A percentile compares a stretch with the other conserved stretches of the same genome.
phyloP scores from a whole-genome alignment of 2,888 invertebrate species.

The Gibbula magus region DNA sequence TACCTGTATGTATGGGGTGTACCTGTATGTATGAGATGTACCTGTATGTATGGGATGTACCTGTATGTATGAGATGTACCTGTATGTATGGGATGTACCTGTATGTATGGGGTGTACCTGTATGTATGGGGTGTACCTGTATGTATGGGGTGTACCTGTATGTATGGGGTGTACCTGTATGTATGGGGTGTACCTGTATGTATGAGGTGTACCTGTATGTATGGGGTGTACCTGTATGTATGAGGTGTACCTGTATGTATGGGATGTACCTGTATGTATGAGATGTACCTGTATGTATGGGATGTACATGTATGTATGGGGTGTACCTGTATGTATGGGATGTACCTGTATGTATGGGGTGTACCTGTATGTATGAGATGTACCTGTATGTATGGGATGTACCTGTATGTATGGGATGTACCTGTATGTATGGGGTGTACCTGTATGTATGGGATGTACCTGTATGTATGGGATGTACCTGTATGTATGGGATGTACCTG shows the following conservation, averaged over 20 bases:
- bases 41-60: conserved; percentile 90
- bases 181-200: conserved; percentile 80
- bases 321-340: too few species aligned
- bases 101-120: conserved; percentile 86
- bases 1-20: conserved; percentile 48
- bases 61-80: conserved; percentile 76
- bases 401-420: conserved; percentile 62
- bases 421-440: too few species aligned
- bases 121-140: conserved; percentile 79
- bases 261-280: too few species aligned
- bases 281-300: conserved; percentile 79
- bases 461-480: conserved; percentile 76
- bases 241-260: conserved; percentile 82
- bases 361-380: conserved; percentile 87
- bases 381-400: conserved; percentile 93
- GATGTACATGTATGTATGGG: conserved; percentile 84
- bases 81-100: too few species aligned
- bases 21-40: too few species aligned
- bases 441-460: conserved; percentile 88
- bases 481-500: too few species aligned
- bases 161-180: conserved; percentile 84
- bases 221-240: conserved; percentile 82
- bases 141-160: too few species aligned
- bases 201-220: too few species aligned
- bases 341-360: conserved; percentile 75